phyloP scores from a whole-genome alignment of 2,113 vertebrate genomes.

The Neodon shergylaensis region DNA sequence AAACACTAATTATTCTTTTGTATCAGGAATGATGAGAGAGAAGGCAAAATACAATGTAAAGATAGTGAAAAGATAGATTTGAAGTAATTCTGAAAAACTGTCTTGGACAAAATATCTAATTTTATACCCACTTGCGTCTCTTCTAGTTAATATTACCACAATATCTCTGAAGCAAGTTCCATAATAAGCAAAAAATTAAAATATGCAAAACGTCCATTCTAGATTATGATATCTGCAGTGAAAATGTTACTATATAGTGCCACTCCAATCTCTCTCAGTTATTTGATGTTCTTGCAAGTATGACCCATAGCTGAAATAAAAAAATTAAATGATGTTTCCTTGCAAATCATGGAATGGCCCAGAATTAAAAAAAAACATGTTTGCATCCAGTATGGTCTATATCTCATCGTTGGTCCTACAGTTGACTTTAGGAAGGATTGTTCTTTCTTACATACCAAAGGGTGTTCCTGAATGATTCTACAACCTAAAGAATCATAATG shows the following conservation, averaged over 20 bases:
- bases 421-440: neutral
- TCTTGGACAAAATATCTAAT: conserved; percentile 1
- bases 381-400: neutral
- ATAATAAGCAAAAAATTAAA: neutral
- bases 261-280: neutral
- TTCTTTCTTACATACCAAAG: neutral
- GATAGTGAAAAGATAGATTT: neutral
- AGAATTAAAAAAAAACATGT: neutral
- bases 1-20: neutral
- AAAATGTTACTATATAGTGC: neutral
- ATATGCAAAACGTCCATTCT: neutral
- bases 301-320: neutral
- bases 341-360: neutral
- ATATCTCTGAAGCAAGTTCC: neutral
- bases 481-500: neutral
- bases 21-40: neutral
- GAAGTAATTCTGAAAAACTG: neutral
- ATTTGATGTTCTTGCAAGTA: neutral
- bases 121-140: neutral
- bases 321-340: neutral
- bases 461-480: neutral
- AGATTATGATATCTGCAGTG: neutral
- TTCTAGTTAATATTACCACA: neutral
- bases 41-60: neutral
- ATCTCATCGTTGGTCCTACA: neutral